These are phyloP conservation scores for Gulo gulo DNA, from an alignment of 2,113 vertebrate species.

Conservation along the genomic window DNA sequence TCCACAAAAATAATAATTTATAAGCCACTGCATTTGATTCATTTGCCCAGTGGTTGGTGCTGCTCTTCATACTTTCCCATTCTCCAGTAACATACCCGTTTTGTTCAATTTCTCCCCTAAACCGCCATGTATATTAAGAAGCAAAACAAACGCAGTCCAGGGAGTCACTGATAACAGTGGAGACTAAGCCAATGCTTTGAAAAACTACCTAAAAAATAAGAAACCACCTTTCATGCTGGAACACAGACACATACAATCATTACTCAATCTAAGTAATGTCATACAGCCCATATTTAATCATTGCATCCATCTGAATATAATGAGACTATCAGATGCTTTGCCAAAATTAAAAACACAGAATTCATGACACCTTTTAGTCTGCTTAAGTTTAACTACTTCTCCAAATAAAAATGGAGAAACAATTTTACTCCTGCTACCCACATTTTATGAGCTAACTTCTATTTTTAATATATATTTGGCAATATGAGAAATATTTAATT, in stretches of 20 bases:
- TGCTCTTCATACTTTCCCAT: not conserved
- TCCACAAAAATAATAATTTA: slow-evolving; percentile 7
- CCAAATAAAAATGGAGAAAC: not conserved
- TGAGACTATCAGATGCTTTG: not conserved
- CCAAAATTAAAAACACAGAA: slow-evolving; percentile 18
- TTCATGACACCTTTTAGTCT: not conserved
- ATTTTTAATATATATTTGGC: not conserved
- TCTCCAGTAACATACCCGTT: not conserved
- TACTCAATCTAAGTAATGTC: not conserved
- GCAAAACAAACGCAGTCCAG: not conserved
- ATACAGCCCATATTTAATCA: not conserved
- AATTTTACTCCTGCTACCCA: not conserved
- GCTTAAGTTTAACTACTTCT: not conserved
- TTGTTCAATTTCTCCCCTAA: not conserved
- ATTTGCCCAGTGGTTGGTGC: not conserved
- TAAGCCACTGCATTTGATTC: not conserved
- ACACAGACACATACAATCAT: not conserved
- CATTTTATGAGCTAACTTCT: not conserved
- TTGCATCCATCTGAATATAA: not conserved
- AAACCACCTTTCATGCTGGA: not conserved
- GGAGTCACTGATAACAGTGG: not conserved
- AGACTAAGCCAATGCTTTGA: not conserved
- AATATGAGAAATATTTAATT: slow-evolving; percentile 26
- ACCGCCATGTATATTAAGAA: not conserved
- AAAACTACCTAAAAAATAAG: not conserved